Evolutionary conservation across 2,888 invertebrate genomes (phyloP), one percentile per base, ranked within the genome.

Genomic region (Calameuta idolon): DNA sequence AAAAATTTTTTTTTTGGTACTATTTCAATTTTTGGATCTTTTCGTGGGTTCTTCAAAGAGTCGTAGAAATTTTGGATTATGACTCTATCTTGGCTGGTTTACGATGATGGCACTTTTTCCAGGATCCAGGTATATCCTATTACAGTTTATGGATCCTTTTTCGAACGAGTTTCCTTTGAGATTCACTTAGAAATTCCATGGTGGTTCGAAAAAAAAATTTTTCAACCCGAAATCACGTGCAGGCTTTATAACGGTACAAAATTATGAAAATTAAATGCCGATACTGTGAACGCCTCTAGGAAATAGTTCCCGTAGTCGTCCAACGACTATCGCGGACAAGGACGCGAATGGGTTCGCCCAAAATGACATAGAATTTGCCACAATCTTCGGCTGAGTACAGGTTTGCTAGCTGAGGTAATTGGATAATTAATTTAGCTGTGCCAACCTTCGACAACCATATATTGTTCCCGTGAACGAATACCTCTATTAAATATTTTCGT

Each of bases 311-410:
- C 55, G 9, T 23, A 9, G 23, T 55, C 37, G 37, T 12, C 23
- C 55, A 9, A 2, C 55, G 23, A 55, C 55, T 23, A 23, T 23
- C 55, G 15, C 23, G 55, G 23, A 55, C 23, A 55, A 9, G 15
- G 55, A 55, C 55, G 55, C 55, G 55, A 55, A 55, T 55, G 55
- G 55, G 55, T 87, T 82, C 81, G 76, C 83, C 81, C 77, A 77
- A 88, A 88, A 88, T 88, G 87, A 88, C 85, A 88, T 84, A 81
- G 83, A 84, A 84, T 84, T 84, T 83, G 80, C 77, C 74, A 75
- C 78, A 76, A 81, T 79, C 82, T 76, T 75, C 73, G 33, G 76
- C 84, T 80, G 83, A 84, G 83, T 79, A 83, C 35, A 31, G 71
- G 71, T 71, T 71, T 34, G 71, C 71, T 34, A 34, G 71, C 31